A percentile compares a stretch with the other conserved stretches of the same genome.
These are phyloP conservation scores for Nothobranchius furzeri DNA, from an alignment of 2,113 vertebrate species.

Conservation along the genomic window DNA sequence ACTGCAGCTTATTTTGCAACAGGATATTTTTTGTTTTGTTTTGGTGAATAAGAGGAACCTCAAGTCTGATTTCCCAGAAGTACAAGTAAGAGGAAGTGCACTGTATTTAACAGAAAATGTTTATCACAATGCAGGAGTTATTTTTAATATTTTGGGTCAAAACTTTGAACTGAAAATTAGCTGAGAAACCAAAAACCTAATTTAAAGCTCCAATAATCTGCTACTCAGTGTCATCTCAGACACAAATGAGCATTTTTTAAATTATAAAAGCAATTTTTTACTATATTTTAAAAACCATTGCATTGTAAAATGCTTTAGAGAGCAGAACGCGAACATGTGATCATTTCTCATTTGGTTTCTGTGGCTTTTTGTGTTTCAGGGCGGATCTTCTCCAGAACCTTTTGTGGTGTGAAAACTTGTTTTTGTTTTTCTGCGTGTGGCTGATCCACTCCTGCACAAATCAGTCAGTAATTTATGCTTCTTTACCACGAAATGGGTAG, in stretches of 20 bases:
- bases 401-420: constrained; percentile 6
- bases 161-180: constrained; percentile 17
- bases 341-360: constrained; percentile 33
- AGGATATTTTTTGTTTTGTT: constrained; percentile 41
- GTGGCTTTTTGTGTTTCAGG: constrained; percentile 11
- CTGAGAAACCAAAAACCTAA: constrained; percentile 15
- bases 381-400: neutral
- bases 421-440: constrained; percentile 16
- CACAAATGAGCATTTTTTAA: neutral
- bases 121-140: constrained; percentile 48
- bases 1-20: constrained; percentile 32
- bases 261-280: neutral
- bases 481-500: constrained; percentile 59
- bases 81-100: constrained; percentile 81
- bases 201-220: neutral
- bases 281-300: neutral
- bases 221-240: neutral
- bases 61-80: constrained; percentile 81
- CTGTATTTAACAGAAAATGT: constrained; percentile 63
- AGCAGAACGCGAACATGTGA: neutral
- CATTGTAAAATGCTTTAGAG: neutral
- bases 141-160: constrained; percentile 28
- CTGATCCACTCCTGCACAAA: constrained; percentile 21
- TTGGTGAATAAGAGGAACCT: constrained; percentile 74
- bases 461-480: constrained; percentile 34